Evolutionary conservation across 2,113 vertebrate species (phyloP), one percentile per base, ranked within the genome.

Genomic region (Phyllopteryx taeniolatus): DNA sequence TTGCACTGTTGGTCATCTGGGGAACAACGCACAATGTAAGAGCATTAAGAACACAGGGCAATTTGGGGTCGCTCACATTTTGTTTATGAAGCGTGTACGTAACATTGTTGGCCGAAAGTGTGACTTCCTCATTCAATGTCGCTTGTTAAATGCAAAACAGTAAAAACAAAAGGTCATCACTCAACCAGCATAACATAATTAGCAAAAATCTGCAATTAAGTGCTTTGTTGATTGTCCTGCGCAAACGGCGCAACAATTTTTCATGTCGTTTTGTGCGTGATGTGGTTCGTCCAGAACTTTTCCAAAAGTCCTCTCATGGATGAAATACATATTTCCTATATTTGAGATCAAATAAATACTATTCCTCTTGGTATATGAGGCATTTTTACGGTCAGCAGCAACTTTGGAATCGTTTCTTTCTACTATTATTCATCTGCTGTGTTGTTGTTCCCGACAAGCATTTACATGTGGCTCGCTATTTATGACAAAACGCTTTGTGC

Each of bases 361-460:
- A 31, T 83, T 49, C 17, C 17, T 76, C n/a, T 62, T 20, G 22
- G 15, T 63, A 68, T 67, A 62, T 72, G 42, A 66, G 53, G 31
- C 59, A 44, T 22, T 74, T 73, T 73, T 57, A 49, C 59, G 63
- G 64, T 75, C 57, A 70, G 42, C 44, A 69, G 19, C 60, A 69
- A 72, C 67, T 44, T 1, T 22, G 68, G 31, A 68, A 54, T 20
- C 8, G 7, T 56, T 22, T 56, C 6, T 51, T 51, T 71, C 68
- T 5, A n/a, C 15, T 65, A 33, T 65, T 14, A 43, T 47, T 79
- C 57, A 68, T 63, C 27, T 70, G 27, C 27, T 47, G 17, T 33
- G 44, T 75, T 15, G n/a, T 72, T 66, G 31, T 62, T 46, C 14
- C 19, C 56, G 54, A 15, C 42, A 54, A 60, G 35, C 46, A 60